Conservation (phyloP, 2,797 vertebrate genomes). For the Garrulus glandarius region DNA sequence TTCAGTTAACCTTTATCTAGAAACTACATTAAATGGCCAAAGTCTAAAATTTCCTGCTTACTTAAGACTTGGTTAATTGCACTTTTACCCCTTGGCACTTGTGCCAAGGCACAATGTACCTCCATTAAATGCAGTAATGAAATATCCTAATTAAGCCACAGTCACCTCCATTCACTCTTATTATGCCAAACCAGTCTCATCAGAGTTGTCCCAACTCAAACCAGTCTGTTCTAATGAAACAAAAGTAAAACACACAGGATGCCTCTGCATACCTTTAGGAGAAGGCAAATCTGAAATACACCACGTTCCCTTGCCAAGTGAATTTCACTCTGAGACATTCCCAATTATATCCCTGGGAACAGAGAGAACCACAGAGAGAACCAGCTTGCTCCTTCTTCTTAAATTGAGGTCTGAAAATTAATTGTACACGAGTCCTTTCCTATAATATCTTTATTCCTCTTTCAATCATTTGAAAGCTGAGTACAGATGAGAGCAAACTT, state of each 20-base stretch:
- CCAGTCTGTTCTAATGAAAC: background rate
- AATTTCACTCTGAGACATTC: background rate
- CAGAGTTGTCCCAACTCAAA: background rate
- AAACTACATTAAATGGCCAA: background rate
- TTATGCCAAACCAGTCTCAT: background rate
- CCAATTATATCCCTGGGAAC: background rate
- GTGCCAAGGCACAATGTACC: background rate
- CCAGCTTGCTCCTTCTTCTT: background rate
- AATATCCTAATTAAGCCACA: background rate
- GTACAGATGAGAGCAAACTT: background rate
- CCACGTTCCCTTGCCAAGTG: accelerated
- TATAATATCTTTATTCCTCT: background rate
- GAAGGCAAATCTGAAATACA: background rate
- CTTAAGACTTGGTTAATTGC: background rate
- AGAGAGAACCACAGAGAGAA: background rate
- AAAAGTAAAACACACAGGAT: background rate
- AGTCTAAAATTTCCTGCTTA: background rate
- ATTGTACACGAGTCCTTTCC: background rate
- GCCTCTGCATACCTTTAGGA: background rate
- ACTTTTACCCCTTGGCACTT: background rate
- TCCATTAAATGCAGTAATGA: background rate
- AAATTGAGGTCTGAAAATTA: background rate
- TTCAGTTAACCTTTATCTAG: background rate
- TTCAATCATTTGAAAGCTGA: background rate
- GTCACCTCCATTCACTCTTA: background rate